Evolutionary conservation across 2,113 vertebrate genomes (phyloP).

Genomic region (Paracanthobrama guichenoti): DNA sequence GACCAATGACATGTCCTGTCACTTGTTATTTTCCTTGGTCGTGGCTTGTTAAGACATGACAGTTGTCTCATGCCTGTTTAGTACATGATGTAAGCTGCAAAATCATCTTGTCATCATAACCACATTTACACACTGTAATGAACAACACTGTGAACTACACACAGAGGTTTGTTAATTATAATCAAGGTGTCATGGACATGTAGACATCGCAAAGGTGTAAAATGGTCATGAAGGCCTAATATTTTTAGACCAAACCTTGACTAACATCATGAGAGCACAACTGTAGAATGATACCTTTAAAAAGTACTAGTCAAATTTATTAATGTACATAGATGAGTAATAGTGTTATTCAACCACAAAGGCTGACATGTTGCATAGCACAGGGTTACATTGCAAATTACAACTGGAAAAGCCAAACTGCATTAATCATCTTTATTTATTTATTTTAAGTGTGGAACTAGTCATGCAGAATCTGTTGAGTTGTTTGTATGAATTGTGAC

Average conservation of each 20-base stretch:
- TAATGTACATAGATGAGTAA: not conserved
- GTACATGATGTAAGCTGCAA: not conserved
- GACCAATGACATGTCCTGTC: not conserved
- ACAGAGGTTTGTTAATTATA: not conserved
- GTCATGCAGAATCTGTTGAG: not conserved
- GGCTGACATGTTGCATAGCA: not conserved
- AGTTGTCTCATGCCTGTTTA: not conserved
- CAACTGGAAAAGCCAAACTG: not conserved
- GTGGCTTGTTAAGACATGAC: not conserved
- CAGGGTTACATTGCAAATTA: not conserved
- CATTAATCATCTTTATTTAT: not conserved
- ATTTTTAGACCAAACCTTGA: not conserved
- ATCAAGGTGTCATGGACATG: not conserved
- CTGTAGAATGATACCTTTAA: not conserved
- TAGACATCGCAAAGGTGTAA: not conserved
- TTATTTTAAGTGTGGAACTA: not conserved
- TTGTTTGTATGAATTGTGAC: slow-evolving; percentile 15
- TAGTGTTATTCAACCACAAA: not conserved
- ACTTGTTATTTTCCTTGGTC: not conserved
- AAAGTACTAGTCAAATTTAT: not conserved
- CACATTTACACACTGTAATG: not conserved
- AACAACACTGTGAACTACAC: not conserved
- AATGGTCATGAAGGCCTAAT: not conserved
- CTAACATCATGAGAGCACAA: not conserved
- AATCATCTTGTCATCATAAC: not conserved